Conservation (phyloP, 2,888 invertebrate species). For the Diaprepes abbreviatus region DNA sequence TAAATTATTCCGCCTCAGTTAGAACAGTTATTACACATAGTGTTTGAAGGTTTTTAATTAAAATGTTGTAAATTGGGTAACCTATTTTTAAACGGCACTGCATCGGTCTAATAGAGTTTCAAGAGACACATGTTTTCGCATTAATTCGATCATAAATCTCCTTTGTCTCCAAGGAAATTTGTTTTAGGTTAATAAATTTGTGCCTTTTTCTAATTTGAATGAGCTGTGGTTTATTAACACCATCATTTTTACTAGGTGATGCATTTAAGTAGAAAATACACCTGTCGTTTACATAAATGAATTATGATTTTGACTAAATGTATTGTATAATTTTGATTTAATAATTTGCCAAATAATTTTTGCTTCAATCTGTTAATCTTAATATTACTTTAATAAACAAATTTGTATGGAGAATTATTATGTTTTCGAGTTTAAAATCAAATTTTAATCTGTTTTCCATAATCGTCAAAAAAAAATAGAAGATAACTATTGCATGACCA, state of each 20-base stretch:
- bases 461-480: too few species aligned
- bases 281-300: too few species aligned
- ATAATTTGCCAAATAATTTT: too few species aligned
- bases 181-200: constrained; percentile 22
- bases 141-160: constrained; percentile 33
- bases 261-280: not conserved
- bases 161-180: constrained; percentile 27
- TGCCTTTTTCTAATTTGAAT: constrained; percentile 19
- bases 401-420: too few species aligned
- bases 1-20: constrained; percentile 50
- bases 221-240: constrained; percentile 17
- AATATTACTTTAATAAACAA: too few species aligned
- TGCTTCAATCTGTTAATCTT: too few species aligned
- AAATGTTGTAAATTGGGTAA: constrained; percentile 44
- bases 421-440: too few species aligned
- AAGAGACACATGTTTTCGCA: constrained; percentile 37
- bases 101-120: constrained; percentile 32
- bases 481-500: too few species aligned
- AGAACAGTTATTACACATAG: constrained; percentile 42
- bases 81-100: constrained; percentile 43
- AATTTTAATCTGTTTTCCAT: too few species aligned
- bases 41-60: constrained; percentile 46
- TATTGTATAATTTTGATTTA: too few species aligned
- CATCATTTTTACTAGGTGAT: constrained; percentile 8
- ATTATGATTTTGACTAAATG: too few species aligned